Evolutionary conservation across 2,113 vertebrate species (phyloP), one percentile per base, ranked within the genome.

Genomic region (Aythya baeri): DNA sequence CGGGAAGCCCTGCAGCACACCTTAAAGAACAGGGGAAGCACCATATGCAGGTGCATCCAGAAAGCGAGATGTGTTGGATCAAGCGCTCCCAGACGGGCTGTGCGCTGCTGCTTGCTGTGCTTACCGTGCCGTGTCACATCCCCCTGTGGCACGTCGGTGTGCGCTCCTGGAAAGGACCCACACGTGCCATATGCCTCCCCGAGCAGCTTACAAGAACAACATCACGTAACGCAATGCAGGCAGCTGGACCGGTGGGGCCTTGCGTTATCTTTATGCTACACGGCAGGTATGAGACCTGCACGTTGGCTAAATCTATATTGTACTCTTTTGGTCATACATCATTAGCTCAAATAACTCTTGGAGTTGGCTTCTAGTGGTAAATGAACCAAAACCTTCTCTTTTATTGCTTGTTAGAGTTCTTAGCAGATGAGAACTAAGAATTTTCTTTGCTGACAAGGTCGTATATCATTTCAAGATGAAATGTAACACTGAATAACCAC

Each of bases 401-500:
- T 88, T 72, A 88, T 80, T 93, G 87, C 75, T 91, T 89, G 67
- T 88, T 91, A 91, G 75, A 67, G 57, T 52, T 52, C 68, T 80
- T 49, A 86, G 46, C 67, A 88, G 79, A 88, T 3, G 6, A 94
- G 75, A 94, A 81, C 72, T 75, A 67, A 90, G 85, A 88, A 81
- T 96, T 90, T 93, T 89, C 88, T 89, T 83, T 86, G 50, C 85
- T 91, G 89, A 90, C 79, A 91, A 83, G 55, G 82, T 38, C 88
- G 20, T 88, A 52, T 16, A 89, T 92, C 14, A 88, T 77, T 89
- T 93, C 41, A 77, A 73, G 36, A 59, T 38, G 31, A 70, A 88
- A 50, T 23, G 6, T 52, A 88, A 67, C 34, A 52, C 13, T 49
- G 46, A 91, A 57, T 43, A 80, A 83, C 44, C 55, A 80, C 49